A percentile compares a stretch with the other conserved stretches of the same genome.
Conservation (phyloP, 2,888 invertebrate species). For the Sesamia inferens region DNA sequence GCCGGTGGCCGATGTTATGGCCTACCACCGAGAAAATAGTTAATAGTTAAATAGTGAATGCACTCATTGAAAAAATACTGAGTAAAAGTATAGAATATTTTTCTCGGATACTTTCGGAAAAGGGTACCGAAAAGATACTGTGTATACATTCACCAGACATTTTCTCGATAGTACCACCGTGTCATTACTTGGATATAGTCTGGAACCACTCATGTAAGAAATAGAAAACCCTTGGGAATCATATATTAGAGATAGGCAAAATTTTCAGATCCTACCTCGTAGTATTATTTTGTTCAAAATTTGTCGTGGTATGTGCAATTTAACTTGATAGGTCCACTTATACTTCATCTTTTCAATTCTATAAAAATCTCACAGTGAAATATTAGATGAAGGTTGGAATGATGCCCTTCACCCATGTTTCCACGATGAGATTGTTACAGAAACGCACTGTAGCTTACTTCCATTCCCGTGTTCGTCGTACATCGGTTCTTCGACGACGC, state of each 20-base stretch:
- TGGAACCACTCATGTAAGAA: constrained; percentile 48
- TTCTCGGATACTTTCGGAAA: constrained; percentile 25
- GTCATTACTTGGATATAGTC: constrained; percentile 37
- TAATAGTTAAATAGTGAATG: constrained; percentile 19
- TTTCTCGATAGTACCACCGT: constrained; percentile 25
- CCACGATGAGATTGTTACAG: too few species aligned
- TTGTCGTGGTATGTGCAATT: background rate
- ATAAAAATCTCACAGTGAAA: too few species aligned
- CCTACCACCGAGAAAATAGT: too few species aligned
- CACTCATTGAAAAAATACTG: constrained; percentile 31
- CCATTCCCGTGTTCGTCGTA: constrained; percentile 83
- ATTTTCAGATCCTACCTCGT: constrained; percentile 14
- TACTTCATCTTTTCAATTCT: background rate
- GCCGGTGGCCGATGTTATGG: too few species aligned
- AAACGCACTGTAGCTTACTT: constrained; percentile 65
- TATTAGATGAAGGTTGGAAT: too few species aligned
- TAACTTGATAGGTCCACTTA: background rate
- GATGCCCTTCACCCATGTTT: too few species aligned
- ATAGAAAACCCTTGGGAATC: constrained; percentile 40
- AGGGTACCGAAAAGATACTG: constrained; percentile 30
- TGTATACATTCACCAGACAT: constrained; percentile 34
- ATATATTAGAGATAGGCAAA: constrained; percentile 27
- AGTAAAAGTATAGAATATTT: constrained; percentile 29
- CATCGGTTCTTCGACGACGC: constrained; percentile 85
- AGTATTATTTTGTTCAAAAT: constrained; percentile 18